Evolutionary conservation across 1,140 invertebrate genomes (phyloP).

Genomic region (Plodia interpunctella): DNA sequence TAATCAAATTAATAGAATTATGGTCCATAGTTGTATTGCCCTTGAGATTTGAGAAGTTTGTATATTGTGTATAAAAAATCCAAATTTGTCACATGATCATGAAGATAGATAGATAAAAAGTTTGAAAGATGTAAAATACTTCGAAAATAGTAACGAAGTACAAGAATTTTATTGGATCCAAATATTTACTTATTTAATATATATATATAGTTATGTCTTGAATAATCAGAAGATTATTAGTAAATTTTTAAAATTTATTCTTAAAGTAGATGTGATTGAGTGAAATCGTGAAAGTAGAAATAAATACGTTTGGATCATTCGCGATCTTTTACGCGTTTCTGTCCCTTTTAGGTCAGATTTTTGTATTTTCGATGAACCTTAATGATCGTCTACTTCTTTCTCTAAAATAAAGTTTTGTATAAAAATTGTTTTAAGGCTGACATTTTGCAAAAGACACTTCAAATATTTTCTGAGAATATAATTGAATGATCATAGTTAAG

Average conservation of each 20-base stretch:
- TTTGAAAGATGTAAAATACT: neutral
- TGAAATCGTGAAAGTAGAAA: too few species aligned
- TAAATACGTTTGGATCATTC: too few species aligned
- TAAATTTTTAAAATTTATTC: neutral
- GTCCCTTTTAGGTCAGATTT: too few species aligned
- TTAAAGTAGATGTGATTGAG: too few species aligned
- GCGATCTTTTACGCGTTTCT: too few species aligned
- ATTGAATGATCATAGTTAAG: neutral
- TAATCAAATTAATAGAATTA: slow-evolving; percentile 4
- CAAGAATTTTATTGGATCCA: neutral
- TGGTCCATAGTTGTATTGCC: neutral
- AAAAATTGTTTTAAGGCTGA: neutral
- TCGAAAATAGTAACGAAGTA: neutral
- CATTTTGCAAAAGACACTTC: neutral
- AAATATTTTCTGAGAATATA: neutral
- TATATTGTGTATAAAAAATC: neutral
- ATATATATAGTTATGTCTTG: neutral
- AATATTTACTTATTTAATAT: neutral
- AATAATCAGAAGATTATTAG: neutral
- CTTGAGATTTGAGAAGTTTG: neutral
- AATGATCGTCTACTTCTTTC: too few species aligned
- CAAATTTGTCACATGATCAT: too few species aligned
- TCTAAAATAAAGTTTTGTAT: too few species aligned
- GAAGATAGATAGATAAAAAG: too few species aligned
- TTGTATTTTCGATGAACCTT: too few species aligned